Evolutionary conservation across 2,113 vertebrate genomes (phyloP).

Genomic region (Gopherus evgoodei): DNA sequence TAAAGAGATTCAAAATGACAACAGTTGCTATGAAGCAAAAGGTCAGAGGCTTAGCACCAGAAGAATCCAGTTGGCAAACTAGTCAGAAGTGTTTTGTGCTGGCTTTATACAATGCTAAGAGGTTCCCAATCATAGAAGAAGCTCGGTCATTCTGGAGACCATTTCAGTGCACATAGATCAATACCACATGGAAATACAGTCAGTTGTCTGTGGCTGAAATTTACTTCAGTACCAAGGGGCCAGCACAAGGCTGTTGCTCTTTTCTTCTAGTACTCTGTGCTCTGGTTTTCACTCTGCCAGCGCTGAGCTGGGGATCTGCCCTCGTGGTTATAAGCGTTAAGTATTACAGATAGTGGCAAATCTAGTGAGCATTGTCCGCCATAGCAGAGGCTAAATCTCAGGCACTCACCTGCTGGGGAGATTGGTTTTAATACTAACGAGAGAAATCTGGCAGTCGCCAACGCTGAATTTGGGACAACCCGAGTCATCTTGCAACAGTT

Average conservation of each 20-base stretch:
- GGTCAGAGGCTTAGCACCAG: accelerated
- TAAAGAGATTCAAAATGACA: accelerated
- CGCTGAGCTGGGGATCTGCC: background rate
- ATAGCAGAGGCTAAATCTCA: no score
- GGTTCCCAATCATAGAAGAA: background rate
- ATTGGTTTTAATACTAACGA: conserved; percentile 32
- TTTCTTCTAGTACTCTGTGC: background rate
- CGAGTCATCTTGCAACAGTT: accelerated
- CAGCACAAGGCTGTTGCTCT: background rate
- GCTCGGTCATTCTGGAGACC: background rate
- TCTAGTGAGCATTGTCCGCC: accelerated
- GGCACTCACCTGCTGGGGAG: conserved; percentile 60
- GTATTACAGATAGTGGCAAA: accelerated
- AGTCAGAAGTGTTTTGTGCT: background rate
- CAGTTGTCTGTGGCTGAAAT: background rate
- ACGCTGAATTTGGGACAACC: background rate
- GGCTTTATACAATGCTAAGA: background rate
- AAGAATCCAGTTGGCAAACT: background rate
- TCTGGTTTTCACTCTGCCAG: background rate
- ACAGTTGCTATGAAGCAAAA: background rate
- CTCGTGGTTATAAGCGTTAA: background rate
- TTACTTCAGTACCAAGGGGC: background rate
- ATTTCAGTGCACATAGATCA: accelerated
- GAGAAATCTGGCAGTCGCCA: background rate
- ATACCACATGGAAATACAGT: background rate